Percentiles rank a stretch among this genome's conserved stretches.
These are phyloP conservation scores for Odocoileus hemionus DNA, from an alignment of 2,113 vertebrate species.

Conservation along the genomic window DNA sequence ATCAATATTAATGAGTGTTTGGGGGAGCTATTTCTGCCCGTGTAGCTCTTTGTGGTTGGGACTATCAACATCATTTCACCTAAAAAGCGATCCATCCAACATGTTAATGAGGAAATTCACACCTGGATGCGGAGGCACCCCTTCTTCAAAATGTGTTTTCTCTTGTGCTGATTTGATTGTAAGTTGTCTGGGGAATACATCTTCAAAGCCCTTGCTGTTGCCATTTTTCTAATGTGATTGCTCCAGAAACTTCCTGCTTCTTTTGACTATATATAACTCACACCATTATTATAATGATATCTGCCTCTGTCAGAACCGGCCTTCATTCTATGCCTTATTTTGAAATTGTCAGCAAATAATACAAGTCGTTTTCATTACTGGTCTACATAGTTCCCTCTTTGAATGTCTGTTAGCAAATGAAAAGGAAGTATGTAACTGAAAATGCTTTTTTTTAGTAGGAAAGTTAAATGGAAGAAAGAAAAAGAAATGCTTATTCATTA, in stretches of 20 bases:
- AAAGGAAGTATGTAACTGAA: not conserved
- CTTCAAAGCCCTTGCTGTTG: not conserved
- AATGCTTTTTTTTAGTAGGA: not conserved
- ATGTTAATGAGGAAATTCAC: not conserved
- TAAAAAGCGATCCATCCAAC: not conserved
- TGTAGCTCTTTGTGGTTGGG: not conserved
- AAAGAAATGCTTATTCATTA: not conserved
- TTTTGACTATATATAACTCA: conserved; percentile 22
- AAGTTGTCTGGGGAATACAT: not conserved
- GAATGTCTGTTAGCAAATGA: not conserved
- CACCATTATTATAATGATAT: not conserved
- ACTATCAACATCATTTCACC: not conserved
- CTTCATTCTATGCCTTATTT: not conserved
- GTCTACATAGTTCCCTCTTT: not conserved
- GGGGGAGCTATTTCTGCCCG: not conserved
- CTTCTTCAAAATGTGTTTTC: not conserved
- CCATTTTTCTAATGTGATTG: not conserved
- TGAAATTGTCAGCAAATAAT: not conserved
- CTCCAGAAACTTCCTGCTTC: not conserved
- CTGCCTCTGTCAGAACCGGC: not conserved
- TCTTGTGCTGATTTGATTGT: not conserved
- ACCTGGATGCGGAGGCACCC: not conserved
- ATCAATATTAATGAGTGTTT: not conserved
- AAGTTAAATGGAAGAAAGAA: not conserved
- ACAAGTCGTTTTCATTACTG: not conserved